Conservation (phyloP, 2,888 invertebrate genomes). For the Lordiphosa andalusiaca region DNA sequence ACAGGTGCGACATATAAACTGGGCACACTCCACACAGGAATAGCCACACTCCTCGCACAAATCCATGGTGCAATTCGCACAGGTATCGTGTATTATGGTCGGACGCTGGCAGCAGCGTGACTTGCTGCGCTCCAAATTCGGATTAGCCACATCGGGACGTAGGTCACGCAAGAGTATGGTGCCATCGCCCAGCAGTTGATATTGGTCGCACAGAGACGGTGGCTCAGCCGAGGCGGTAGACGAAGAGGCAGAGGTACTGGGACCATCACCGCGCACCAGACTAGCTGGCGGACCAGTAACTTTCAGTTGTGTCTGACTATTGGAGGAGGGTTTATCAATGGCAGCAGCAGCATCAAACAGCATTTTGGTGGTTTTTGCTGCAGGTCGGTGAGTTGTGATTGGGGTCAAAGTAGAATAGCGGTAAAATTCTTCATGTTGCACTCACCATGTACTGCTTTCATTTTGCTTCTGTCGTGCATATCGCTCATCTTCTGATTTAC, state of each 20-base stretch:
- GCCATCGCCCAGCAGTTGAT: slow-evolving; percentile 64
- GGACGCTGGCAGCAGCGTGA: slow-evolving; percentile 59
- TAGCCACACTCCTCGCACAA: slow-evolving; percentile 75
- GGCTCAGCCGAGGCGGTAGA: background rate
- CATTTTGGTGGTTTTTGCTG: slow-evolving; percentile 67
- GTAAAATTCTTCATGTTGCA: slow-evolving; percentile 5
- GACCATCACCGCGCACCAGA: background rate
- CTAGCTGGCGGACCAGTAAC: background rate
- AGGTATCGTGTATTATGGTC: slow-evolving; percentile 54
- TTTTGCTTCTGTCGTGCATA: slow-evolving; percentile 54
- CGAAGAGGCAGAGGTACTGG: background rate
- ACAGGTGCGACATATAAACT: slow-evolving; percentile 68
- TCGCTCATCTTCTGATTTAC: slow-evolving; percentile 63
- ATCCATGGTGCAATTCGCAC: slow-evolving; percentile 59
- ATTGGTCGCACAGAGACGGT: slow-evolving; percentile 40
- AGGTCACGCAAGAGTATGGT: slow-evolving; percentile 54
- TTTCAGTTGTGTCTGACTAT: background rate
- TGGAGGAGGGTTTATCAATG: background rate
- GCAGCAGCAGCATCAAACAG: slow-evolving; percentile 59
- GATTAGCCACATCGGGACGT: slow-evolving; percentile 43
- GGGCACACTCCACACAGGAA: slow-evolving; percentile 66
- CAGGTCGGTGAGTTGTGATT: background rate
- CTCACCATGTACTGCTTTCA: slow-evolving; percentile 69
- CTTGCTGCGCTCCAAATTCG: slow-evolving; percentile 38
- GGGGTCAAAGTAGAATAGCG: background rate